Base-by-base conservation (phyloP, 2,888 invertebrate species). In the Geotrupes spiniger region DNA sequence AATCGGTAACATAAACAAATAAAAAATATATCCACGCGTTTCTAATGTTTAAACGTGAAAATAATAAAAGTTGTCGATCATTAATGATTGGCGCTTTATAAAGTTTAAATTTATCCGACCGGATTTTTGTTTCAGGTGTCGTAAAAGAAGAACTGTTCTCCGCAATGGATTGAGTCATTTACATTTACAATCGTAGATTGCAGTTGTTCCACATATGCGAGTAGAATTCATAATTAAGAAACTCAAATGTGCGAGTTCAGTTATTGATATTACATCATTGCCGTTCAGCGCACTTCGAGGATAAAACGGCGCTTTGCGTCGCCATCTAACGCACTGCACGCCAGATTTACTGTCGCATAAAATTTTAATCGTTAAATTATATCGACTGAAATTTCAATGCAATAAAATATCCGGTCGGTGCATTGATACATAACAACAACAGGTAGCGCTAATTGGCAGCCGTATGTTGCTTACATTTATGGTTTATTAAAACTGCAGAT, bases 181-280 rank as follows among this genome's bases (percentile, higher is more conserved):
- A 49, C 42, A 49, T 33, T 33, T 33, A 33, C 33, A 33, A 33
- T 33, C 33, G 10, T 15, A 15, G 33, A 33, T 38, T 12, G 46
- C 21, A 36, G 36, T 36, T 45, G 56, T 56, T 57, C 49, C 49
- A 58, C 48, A 58, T 58, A 53, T 53, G 54, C 55, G 56, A 42
- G 39, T 42, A 50, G 57, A 59, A 57, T 59, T 53, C 51, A 57
- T 56, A 59, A 58, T 58, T 56, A 51, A 46, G 43, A 46, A 53
- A 54, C 54, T 51, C 51, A 56, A 57, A 52, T 52, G 56, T 53
- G 54, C 51, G 44, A 57, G 49, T 51, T 52, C 51, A 54, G 56
- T 57, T 56, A 56, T 56, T 41, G 46, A 36, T 40, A 40, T 46
- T 46, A 36, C 41, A 41, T 46, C 46, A 46, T 44, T 37, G 44